Evolutionary conservation across 2,113 vertebrate genomes (phyloP).

Genomic region (Macquaria australasica): DNA sequence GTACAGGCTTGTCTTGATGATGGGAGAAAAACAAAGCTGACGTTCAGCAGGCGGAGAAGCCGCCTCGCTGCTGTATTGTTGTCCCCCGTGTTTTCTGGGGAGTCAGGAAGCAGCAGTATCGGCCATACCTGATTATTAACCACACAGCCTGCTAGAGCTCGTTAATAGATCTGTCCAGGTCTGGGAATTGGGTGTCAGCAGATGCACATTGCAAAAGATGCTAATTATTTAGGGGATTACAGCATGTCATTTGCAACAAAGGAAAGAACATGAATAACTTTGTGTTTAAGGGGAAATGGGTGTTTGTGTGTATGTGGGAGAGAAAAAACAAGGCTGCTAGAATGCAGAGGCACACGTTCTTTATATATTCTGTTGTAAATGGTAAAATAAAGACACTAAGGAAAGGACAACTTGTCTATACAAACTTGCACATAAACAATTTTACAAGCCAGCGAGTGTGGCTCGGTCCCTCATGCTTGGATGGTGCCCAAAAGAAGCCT

Average conservation of each 20-base stretch:
- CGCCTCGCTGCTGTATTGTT: neutral
- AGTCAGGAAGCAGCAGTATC: slow-evolving; percentile 12
- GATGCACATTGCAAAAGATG: slow-evolving; percentile 2
- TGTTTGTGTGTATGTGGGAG: neutral
- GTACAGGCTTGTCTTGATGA: slow-evolving; percentile 18
- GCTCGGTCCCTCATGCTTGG: slow-evolving; percentile 69
- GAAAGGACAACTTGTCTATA: slow-evolving; percentile 12
- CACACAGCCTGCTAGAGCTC: slow-evolving; percentile 10
- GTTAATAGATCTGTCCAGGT: slow-evolving; percentile 41
- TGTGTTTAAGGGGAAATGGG: neutral
- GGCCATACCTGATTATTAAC: slow-evolving; percentile 56
- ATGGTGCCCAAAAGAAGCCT: slow-evolving; percentile 74
- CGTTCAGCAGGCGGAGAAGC: slow-evolving; percentile 7
- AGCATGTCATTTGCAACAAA: slow-evolving; percentile 39
- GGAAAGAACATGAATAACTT: slow-evolving; percentile 1
- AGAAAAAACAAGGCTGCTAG: neutral
- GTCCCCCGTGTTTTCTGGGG: slow-evolving; percentile 13
- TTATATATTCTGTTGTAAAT: neutral
- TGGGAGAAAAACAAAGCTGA: slow-evolving; percentile 11
- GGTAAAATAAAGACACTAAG: neutral
- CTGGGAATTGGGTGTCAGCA: slow-evolving; percentile 32
- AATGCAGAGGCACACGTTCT: neutral
- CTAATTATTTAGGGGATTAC: slow-evolving; percentile 49
- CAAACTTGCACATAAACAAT: slow-evolving; percentile 49
- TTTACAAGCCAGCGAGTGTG: slow-evolving; percentile 48